phyloP scores from a whole-genome alignment of 2,888 invertebrate species.

The Drosophila anceps region DNA sequence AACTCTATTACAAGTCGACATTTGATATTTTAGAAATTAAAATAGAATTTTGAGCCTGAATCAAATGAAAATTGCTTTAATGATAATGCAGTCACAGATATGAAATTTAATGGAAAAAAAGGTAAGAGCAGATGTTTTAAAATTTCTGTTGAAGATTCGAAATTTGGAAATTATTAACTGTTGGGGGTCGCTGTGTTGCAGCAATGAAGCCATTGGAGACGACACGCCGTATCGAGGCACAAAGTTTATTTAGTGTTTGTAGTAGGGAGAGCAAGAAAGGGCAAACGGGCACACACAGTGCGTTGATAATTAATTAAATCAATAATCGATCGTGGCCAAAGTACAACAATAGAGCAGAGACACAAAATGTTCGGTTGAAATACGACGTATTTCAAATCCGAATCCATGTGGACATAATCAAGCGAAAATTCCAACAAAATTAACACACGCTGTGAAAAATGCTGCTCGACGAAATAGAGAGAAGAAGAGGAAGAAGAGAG shows the following conservation, averaged over 20 bases:
- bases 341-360: constrained; percentile 51
- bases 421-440: constrained; percentile 74
- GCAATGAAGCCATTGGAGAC: constrained; percentile 53
- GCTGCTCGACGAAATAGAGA: constrained; percentile 18
- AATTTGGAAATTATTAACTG: constrained; percentile 13
- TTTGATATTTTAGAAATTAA: not conserved
- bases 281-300: constrained; percentile 44
- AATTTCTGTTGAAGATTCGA: not conserved
- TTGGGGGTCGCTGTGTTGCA: constrained; percentile 41
- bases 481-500: not conserved
- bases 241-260: constrained; percentile 55
- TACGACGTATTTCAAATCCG: constrained; percentile 40
- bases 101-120: constrained; percentile 15
- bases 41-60: not conserved
- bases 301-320: constrained; percentile 80
- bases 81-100: not conserved
- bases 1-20: no score
- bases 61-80: not conserved
- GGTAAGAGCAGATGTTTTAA: constrained; percentile 30
- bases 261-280: constrained; percentile 10
- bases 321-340: constrained; percentile 70
- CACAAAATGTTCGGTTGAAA: constrained; percentile 41
- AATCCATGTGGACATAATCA: constrained; percentile 78
- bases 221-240: constrained; percentile 29
- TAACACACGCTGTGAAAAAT: constrained; percentile 70